phyloP scores from a whole-genome alignment of 1,140 invertebrate genomes.

The Ceratosolen solmsi region DNA sequence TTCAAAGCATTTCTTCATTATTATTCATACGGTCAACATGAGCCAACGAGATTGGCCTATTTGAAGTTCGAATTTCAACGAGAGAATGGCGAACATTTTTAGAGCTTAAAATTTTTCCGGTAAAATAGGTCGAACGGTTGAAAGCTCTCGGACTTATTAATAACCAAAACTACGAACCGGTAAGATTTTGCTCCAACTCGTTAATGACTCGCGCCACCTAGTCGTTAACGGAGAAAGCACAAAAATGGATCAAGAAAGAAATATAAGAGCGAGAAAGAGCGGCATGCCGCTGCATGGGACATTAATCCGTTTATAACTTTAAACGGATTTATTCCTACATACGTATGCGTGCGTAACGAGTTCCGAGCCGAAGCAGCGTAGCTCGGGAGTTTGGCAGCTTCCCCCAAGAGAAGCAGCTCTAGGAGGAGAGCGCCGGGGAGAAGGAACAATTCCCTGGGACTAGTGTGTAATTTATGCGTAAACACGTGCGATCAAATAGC shows the following conservation, averaged over 20 bases:
- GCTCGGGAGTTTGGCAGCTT: constrained; percentile 1
- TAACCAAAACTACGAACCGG: neutral
- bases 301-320: constrained; percentile 38
- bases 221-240: neutral
- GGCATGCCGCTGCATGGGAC: neutral
- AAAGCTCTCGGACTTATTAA: neutral
- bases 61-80: neutral
- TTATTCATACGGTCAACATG: neutral
- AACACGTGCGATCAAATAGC: constrained; percentile 50
- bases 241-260: neutral
- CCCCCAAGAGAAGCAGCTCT: constrained; percentile 1
- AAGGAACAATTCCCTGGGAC: constrained; percentile 34
- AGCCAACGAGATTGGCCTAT: neutral
- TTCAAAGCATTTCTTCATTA: neutral
- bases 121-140: neutral
- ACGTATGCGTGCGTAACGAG: constrained; percentile 17
- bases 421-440: neutral
- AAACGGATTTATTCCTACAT: neutral
- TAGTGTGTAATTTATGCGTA: constrained; percentile 50
- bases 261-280: neutral
- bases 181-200: too few species aligned
- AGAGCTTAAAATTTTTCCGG: neutral
- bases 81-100: neutral
- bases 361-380: neutral
- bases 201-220: too few species aligned